phyloP scores from a whole-genome alignment of 2,113 vertebrate species.

The Calypte anna region DNA sequence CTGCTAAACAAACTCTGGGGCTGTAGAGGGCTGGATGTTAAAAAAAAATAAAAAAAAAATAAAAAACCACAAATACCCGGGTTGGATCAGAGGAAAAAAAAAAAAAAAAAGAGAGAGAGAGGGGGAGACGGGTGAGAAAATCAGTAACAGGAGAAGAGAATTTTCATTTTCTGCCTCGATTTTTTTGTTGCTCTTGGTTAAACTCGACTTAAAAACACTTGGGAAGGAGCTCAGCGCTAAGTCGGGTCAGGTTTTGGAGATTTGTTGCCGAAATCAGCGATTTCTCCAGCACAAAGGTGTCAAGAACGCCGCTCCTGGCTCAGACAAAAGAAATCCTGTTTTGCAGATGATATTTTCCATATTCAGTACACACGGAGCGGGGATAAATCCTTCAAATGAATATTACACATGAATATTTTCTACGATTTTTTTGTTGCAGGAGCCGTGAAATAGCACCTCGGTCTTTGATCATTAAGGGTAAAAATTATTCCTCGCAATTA shows the following conservation, averaged over 20 bases:
- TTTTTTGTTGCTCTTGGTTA: background rate
- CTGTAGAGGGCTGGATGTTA: background rate
- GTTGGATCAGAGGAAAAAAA: background rate
- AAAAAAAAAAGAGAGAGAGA: too few species aligned
- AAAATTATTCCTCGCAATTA: slow-evolving; percentile 32
- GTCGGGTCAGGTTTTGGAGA: background rate
- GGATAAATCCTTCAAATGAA: background rate
- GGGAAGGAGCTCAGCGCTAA: background rate
- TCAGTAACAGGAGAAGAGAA: accelerated
- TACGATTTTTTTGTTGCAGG: background rate
- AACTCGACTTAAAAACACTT: background rate
- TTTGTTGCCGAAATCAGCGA: background rate
- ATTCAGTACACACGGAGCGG: accelerated
- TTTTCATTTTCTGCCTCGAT: background rate
- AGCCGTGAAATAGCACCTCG: background rate
- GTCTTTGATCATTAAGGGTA: background rate
- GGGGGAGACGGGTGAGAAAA: background rate
- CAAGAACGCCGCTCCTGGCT: background rate
- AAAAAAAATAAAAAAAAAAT: accelerated
- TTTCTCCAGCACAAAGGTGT: background rate
- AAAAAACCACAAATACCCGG: too few species aligned
- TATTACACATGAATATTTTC: background rate
- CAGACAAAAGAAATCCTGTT: background rate
- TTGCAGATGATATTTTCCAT: background rate
- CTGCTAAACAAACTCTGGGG: background rate